These are phyloP conservation scores for Syrista parreyssii DNA, from an alignment of 2,888 invertebrate genomes.

Conservation along the genomic window DNA sequence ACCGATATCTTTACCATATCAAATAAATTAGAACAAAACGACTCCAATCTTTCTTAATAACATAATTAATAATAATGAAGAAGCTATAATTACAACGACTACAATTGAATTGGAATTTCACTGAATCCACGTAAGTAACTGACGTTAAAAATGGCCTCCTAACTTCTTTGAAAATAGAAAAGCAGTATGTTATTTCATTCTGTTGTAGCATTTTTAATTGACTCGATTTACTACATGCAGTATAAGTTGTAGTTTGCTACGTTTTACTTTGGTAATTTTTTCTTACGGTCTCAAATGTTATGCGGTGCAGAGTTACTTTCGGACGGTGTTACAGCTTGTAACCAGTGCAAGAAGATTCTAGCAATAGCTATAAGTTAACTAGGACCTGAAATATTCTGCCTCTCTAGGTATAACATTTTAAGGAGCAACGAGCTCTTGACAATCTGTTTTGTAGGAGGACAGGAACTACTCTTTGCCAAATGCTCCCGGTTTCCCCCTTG, in stretches of 20 bases:
- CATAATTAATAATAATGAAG: no score
- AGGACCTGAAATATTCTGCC: background rate
- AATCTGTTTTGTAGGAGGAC: background rate
- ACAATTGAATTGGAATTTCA: no score
- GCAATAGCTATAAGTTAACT: background rate
- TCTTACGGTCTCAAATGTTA: background rate
- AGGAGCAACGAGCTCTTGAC: background rate
- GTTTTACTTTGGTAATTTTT: background rate
- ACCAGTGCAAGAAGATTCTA: no score
- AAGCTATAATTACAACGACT: no score
- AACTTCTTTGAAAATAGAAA: background rate
- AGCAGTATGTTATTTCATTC: background rate
- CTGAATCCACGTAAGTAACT: background rate
- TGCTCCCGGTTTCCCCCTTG: constrained; percentile 1
- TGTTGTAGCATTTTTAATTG: background rate
- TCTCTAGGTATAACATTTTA: background rate
- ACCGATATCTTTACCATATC: background rate
- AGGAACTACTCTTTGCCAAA: background rate
- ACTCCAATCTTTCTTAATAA: no score
- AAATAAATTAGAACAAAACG: no score
- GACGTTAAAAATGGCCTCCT: background rate
- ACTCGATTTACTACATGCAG: background rate
- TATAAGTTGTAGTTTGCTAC: background rate
- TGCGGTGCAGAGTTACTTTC: no score
- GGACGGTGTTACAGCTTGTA: background rate